These are phyloP conservation scores for Corythaixoides concolor DNA, from an alignment of 2,113 vertebrate species.

Conservation along the genomic window DNA sequence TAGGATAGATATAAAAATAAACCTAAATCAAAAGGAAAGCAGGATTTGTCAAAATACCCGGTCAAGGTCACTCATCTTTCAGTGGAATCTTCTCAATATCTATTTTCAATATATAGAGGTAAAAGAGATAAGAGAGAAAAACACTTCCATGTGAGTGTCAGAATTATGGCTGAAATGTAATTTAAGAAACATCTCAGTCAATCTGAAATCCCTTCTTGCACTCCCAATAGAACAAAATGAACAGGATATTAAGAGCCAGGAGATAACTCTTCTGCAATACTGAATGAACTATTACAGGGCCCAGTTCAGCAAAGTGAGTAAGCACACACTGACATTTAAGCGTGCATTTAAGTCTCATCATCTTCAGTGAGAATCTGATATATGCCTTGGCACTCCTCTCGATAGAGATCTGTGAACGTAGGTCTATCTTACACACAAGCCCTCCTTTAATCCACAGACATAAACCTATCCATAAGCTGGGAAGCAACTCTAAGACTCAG, in stretches of 20 bases:
- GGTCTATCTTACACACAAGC: background rate
- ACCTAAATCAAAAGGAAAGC: background rate
- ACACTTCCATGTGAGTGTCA: background rate
- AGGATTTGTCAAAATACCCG: slow-evolving; percentile 28
- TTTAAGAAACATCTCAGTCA: slow-evolving; percentile 3
- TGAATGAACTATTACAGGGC: background rate
- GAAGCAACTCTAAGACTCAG: background rate
- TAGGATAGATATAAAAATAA: slow-evolving; percentile 20
- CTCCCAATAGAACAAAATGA: slow-evolving; percentile 13
- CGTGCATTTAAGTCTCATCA: background rate
- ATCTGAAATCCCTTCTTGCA: background rate
- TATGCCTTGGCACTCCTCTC: background rate
- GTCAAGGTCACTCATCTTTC: background rate
- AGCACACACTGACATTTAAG: background rate
- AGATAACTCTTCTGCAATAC: background rate
- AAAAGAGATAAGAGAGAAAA: background rate
- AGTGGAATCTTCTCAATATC: background rate
- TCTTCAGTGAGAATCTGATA: background rate
- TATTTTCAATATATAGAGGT: background rate
- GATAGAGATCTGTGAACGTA: accelerated
- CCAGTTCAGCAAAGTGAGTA: slow-evolving; percentile 20
- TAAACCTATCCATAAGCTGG: background rate
- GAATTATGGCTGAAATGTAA: background rate
- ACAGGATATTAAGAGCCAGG: slow-evolving; percentile 24
- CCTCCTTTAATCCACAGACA: background rate